phyloP scores from a whole-genome alignment of 2,113 vertebrate genomes.

The Chelonoidis abingdonii region DNA sequence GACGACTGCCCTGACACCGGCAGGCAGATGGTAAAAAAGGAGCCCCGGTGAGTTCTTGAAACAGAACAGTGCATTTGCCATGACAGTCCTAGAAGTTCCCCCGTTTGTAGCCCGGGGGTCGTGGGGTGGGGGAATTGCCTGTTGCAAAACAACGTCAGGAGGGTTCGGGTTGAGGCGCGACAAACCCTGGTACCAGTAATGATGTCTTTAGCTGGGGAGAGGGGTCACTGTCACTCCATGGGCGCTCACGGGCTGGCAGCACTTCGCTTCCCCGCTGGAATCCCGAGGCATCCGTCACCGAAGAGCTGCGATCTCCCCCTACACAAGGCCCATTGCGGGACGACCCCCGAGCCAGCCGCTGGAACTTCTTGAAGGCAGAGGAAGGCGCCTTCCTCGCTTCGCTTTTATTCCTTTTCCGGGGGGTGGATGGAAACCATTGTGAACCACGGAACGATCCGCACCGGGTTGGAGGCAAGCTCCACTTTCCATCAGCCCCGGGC shows the following conservation, averaged over 20 bases:
- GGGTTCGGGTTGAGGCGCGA: slow-evolving; percentile 34
- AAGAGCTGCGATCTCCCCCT: too few species aligned
- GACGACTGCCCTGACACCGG: neutral
- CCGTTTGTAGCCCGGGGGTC: slow-evolving; percentile 48
- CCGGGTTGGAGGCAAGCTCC: neutral
- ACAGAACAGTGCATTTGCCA: neutral
- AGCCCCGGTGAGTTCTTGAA: neutral
- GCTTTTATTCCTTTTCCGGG: too few species aligned
- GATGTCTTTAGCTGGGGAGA: slow-evolving; percentile 19
- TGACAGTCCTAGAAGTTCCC: neutral
- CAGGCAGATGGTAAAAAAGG: neutral
- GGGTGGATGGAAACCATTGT: too few species aligned
- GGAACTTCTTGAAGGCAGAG: too few species aligned
- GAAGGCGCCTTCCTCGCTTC: too few species aligned
- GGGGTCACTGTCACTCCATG: neutral
- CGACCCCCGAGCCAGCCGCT: too few species aligned
- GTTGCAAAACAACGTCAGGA: slow-evolving; percentile 3
- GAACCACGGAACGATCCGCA: too few species aligned
- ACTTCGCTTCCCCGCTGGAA: neutral
- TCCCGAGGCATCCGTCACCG: neutral
- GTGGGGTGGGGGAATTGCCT: neutral
- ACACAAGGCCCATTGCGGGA: too few species aligned
- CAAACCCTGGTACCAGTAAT: slow-evolving; percentile 37
- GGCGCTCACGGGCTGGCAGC: neutral
- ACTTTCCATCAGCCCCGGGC: neutral